These are phyloP conservation scores for Ormyrus labotus DNA, from an alignment of 2,888 invertebrate genomes.

Conservation along the genomic window DNA sequence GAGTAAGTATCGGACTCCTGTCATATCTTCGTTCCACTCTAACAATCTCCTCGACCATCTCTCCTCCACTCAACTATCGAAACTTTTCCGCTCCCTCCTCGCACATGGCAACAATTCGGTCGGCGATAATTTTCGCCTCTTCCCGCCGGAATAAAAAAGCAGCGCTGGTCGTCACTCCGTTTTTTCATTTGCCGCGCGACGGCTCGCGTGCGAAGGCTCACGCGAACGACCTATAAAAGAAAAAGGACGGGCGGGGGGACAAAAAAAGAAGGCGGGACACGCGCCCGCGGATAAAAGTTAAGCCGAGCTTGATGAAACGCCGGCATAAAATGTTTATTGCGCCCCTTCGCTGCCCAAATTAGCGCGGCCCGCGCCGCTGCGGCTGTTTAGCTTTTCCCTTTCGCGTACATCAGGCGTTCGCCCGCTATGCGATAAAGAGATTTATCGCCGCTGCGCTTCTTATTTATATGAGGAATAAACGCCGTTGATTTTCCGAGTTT, in stretches of 20 bases:
- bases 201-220: background rate
- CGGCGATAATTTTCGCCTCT: slow-evolving; percentile 1
- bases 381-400: background rate
- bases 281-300: slow-evolving; percentile 13
- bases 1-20: slow-evolving; percentile 2
- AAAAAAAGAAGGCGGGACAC: slow-evolving; percentile 3
- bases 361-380: background rate
- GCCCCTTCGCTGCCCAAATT: slow-evolving; percentile 13
- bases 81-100: slow-evolving; percentile 18
- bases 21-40: slow-evolving; percentile 10
- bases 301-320: slow-evolving; percentile 40
- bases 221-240: slow-evolving; percentile 26
- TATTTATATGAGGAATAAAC: slow-evolving; percentile 1
- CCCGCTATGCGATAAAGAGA: slow-evolving; percentile 34
- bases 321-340: slow-evolving; percentile 37
- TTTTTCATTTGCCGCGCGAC: slow-evolving; percentile 11
- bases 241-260: slow-evolving; percentile 10
- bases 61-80: background rate
- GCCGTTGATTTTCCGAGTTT: background rate
- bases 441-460: slow-evolving; percentile 23
- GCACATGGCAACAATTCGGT: background rate
- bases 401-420: background rate
- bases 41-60: slow-evolving; percentile 5
- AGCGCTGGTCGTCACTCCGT: background rate
- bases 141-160: background rate